These are phyloP conservation scores for Gortyna flavago DNA, from an alignment of 2,888 invertebrate genomes.

Conservation along the genomic window DNA sequence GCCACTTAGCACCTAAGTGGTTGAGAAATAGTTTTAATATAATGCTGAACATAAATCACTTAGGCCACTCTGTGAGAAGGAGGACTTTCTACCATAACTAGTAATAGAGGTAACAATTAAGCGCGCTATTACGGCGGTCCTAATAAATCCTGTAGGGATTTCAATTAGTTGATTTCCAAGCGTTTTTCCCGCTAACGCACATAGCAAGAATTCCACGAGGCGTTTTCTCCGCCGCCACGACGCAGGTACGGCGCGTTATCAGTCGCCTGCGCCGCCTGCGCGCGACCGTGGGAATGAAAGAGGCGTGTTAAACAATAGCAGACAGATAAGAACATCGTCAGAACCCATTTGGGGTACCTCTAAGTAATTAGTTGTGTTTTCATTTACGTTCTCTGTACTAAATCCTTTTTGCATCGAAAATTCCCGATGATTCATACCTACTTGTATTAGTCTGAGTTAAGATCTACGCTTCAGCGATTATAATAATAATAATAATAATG, in stretches of 20 bases:
- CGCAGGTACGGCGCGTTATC: conserved; percentile 83
- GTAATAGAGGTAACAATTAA: conserved; percentile 57
- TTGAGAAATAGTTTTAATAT: conserved; percentile 53
- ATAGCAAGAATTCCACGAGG: conserved; percentile 69
- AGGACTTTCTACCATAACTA: conserved; percentile 50
- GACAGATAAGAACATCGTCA: conserved; percentile 86
- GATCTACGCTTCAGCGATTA: conserved; percentile 65
- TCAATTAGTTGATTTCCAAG: conserved; percentile 66
- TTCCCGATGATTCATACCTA: conserved; percentile 62
- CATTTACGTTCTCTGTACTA: conserved; percentile 70
- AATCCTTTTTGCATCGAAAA: conserved; percentile 58
- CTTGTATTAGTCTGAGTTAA: conserved; percentile 45
- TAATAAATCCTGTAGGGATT: conserved; percentile 64
- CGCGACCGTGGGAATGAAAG: conserved; percentile 88
- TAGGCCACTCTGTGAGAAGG: conserved; percentile 21
- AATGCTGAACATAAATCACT: conserved; percentile 55
- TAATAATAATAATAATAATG: too few relatives aligned
- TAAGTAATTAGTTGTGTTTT: conserved; percentile 84
- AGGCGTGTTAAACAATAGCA: conserved; percentile 89
- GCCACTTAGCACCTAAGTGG: conserved; percentile 47
- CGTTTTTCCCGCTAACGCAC: conserved; percentile 66
- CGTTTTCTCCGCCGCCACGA: conserved; percentile 66
- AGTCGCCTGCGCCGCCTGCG: conserved; percentile 71
- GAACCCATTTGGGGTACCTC: conserved; percentile 86
- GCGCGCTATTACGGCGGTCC: conserved; percentile 50